Evolutionary conservation across 2,888 invertebrate species (phyloP).

Genomic region (Nephrotoma flavescens): DNA sequence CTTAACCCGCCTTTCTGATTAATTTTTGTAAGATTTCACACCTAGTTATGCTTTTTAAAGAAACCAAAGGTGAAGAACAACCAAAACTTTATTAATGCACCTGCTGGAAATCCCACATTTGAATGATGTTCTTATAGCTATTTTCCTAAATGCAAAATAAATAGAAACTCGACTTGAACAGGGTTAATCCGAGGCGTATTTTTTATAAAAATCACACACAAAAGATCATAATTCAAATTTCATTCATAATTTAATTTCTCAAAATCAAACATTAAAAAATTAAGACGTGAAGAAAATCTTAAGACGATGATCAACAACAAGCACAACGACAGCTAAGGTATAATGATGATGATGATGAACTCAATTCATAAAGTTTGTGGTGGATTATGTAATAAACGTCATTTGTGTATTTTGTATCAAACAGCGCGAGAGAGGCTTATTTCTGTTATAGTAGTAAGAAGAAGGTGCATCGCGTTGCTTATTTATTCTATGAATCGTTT

Average conservation of each 20-base stretch:
- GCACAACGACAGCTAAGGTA: background rate
- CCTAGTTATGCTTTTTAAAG: too few species aligned
- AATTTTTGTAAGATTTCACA: background rate
- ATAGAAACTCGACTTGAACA: too few species aligned
- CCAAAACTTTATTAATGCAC: too few species aligned
- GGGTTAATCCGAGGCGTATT: too few species aligned
- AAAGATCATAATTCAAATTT: background rate
- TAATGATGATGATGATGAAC: background rate
- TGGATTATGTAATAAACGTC: background rate
- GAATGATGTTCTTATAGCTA: too few species aligned
- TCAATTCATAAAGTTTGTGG: background rate
- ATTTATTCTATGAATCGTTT: background rate
- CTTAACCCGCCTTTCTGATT: background rate
- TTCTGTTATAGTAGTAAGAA: background rate
- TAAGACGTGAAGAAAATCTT: too few species aligned
- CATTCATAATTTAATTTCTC: background rate
- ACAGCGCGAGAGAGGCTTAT: background rate
- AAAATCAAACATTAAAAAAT: background rate
- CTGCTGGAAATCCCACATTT: too few species aligned
- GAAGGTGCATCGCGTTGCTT: background rate
- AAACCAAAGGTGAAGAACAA: too few species aligned
- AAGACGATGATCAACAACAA: background rate
- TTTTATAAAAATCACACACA: too few species aligned
- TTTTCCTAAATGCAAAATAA: too few species aligned
- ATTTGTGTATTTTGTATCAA: background rate